phyloP scores from a whole-genome alignment of 2,797 vertebrate genomes.

The Chloroceryle amazona region DNA sequence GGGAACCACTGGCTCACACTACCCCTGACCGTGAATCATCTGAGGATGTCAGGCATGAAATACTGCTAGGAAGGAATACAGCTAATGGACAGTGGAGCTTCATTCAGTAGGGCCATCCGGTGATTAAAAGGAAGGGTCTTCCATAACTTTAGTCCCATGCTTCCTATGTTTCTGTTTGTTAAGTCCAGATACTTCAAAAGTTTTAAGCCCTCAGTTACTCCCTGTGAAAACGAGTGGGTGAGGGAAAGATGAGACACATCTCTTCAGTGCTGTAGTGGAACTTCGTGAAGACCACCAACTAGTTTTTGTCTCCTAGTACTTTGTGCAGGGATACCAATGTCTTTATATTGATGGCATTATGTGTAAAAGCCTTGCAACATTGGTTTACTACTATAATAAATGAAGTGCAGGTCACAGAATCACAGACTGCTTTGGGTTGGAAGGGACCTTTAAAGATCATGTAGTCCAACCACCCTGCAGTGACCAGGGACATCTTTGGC shows the following conservation, averaged over 20 bases:
- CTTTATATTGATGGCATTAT: neutral
- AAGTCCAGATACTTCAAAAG: neutral
- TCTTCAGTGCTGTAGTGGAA: neutral
- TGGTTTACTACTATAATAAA: neutral
- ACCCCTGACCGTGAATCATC: rapidly evolving
- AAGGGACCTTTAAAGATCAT: rapidly evolving
- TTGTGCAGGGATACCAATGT: neutral
- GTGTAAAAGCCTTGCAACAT: neutral
- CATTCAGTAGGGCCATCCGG: neutral
- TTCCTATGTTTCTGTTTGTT: neutral
- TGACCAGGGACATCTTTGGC: neutral
- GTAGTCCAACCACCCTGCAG: neutral
- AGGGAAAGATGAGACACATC: neutral
- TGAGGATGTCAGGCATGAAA: neutral
- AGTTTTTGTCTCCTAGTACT: neutral
- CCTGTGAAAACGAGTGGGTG: neutral
- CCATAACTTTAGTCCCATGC: neutral
- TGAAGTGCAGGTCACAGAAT: neutral
- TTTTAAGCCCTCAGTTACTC: neutral
- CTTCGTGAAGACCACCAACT: neutral
- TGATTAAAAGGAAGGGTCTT: neutral
- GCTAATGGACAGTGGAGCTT: neutral
- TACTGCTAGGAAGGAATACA: neutral
- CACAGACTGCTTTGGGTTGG: neutral
- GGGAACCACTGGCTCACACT: neutral